These are phyloP conservation scores for Rhagophthalmus giganteus DNA, from an alignment of 2,888 invertebrate genomes.

Conservation along the genomic window DNA sequence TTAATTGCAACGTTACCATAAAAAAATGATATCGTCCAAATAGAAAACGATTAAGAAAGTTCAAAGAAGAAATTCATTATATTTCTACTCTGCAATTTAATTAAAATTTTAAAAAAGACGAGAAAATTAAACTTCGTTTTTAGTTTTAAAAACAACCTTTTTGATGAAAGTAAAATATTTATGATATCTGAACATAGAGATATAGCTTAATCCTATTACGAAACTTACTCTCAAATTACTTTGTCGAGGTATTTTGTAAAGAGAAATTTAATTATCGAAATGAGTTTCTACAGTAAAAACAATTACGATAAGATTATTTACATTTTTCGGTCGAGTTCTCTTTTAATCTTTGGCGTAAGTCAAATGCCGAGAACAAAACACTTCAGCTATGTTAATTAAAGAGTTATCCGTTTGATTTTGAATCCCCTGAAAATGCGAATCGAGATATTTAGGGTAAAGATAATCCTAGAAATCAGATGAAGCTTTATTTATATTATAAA, in stretches of 20 bases:
- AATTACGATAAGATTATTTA: constrained; percentile 17
- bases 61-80: neutral
- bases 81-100: neutral
- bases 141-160: neutral
- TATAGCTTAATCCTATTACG: neutral
- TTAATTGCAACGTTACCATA: too few species aligned
- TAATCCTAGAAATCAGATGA: constrained; percentile 13
- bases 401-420: constrained; percentile 18
- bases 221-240: constrained; percentile 1
- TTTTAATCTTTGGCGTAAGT: constrained; percentile 8
- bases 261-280: constrained; percentile 6
- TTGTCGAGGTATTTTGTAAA: constrained; percentile 4
- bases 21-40: too few species aligned
- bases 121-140: neutral
- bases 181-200: neutral
- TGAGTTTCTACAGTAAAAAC: constrained; percentile 3
- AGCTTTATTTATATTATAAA: constrained; percentile 21
- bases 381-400: constrained; percentile 19
- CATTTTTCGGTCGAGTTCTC: constrained; percentile 6
- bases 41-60: neutral
- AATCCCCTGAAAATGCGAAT: constrained; percentile 11
- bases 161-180: neutral
- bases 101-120: neutral
- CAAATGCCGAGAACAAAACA: constrained; percentile 15
- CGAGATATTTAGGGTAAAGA: constrained; percentile 9